Evolutionary conservation across 2,797 vertebrate genomes (phyloP), one percentile per base, ranked within the genome.

Genomic region (Sciaenops ocellatus): DNA sequence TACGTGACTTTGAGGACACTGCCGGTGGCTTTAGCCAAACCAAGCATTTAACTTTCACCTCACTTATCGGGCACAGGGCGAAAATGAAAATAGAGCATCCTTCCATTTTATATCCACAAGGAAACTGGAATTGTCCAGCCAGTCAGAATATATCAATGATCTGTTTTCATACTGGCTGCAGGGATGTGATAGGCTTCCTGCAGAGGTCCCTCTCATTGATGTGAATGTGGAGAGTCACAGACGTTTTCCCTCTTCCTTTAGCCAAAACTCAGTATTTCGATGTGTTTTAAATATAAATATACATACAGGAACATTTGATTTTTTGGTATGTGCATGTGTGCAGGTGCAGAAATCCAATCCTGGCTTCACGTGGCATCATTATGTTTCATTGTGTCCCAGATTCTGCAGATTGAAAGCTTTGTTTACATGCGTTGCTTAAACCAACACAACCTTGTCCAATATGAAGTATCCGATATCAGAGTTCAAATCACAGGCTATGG

Each of bases 1-100:
- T 90, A 94, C 90, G 89, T 91, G 91, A 92, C 87, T 86, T 56
- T 18, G 22, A 74, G 80, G 64, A 68, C 76, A 20, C 46, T 20
- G 56, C 75, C 59, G 8, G n/a, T 16, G 61, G 64, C 69, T 54
- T 46, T 30, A 11, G 84, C 85, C 86, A 90, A 93, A 52, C 46
- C 22, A 76, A 83, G 83, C 67, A 67, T 82, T 80, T 85, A 64
- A 52, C 70, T 83, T 79, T 88, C 52, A 75, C 75, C 69, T 76
- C 69, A 41, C 80, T 85, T 85, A 77, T 67, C 54, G 3, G 63
- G 52, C 68, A 61, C 59, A 17, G 22, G 59, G 47, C 73, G 28
- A 38, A 48, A 74, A 79, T 56, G 3, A 73, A 51, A 77, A 63
- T 46, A 59, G 28, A 41, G 20, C 48, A 28, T 86, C 51, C 70